Evolutionary conservation across 2,888 invertebrate genomes (phyloP), one percentile per base, ranked within the genome.

Genomic region (Agapetus fuscipes): DNA sequence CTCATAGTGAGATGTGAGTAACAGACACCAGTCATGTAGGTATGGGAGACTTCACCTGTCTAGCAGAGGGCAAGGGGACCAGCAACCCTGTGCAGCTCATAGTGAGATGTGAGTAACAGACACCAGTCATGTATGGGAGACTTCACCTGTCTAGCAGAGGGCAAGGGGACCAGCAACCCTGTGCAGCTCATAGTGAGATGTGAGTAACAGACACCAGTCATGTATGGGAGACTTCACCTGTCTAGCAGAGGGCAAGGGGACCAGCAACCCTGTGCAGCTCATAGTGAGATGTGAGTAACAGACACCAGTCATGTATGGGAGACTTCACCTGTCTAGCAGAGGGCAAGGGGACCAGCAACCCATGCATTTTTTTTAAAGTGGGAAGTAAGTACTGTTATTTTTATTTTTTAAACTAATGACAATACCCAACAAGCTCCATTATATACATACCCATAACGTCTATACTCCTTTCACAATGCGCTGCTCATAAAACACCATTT

Each of bases 211-310:
- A n/a, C n/a, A n/a, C n/a, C n/a, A n/a, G n/a, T n/a, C n/a, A n/a
- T n/a, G n/a, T n/a, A n/a, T n/a, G n/a, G 89, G 90, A 3, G 82
- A 85, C 60, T 90, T 88, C 64, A 85, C 84, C 39, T 90, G 90
- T 57, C 72, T 83, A 60, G 88, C 88, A 17, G 88, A 89, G 59
- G 89, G 89, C 29, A 85, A 81, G 52, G 83, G 84, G 1, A 71
- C 75, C 35, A 82, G 82, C 60, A 81, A 82, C 57, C 77, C 80
- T 20, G 81, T 81, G 48, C 72, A 76, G 28, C 61, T 82, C 49
- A 64, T 76, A 42, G 77, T 82, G 49, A 67, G 80, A 74, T 82
- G 81, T 82, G 61, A 80, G 81, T 72, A 14, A 9, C 6, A 24
- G 26, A n/a, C n/a, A n/a, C n/a, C n/a, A n/a, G n/a, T n/a, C n/a